Base-by-base conservation (phyloP, 1,140 invertebrate genomes). In the Drosophila funebris region DNA sequence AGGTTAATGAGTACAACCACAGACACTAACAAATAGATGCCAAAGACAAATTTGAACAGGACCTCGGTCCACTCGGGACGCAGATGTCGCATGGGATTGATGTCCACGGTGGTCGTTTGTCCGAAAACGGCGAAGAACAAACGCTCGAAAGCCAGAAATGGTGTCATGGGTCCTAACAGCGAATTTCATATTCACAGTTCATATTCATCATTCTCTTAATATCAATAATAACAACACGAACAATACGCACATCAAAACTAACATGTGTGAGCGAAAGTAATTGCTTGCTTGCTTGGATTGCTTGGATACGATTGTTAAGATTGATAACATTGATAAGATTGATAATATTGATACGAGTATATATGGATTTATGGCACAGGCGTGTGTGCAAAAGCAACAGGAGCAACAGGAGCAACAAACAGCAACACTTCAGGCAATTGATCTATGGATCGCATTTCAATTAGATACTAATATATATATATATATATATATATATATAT, bases 41-140 rank as follows among this genome's bases (percentile, higher is more conserved):
- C 98, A 93, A 99, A 99, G 66, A 98, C 95, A 90, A 95, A 92
- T 93, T 96, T 96, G 94, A 96, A 96, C 73, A 96, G 94, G 92
- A 94, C 95, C 92, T 95, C 94, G 72, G 95, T 96, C 96, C 96
- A 96, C 82, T 93, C 93, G 60, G 95, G 95, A 79, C 94, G 92
- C 83, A 93, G 88, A 79, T 92, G 92, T 75, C 93, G 93, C 91
- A 95, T 93, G 92, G 95, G 95, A 93, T 95, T 95, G 90, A 96
- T 94, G 92, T 96, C 95, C 90, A 95, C 95, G 78, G 97, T 96
- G 74, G 97, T 97, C 58, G 98, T 98, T 92, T 99, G 95, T 84
- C 98, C 98, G 93, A 99, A 99, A 90, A 99, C 95, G 79, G 98
- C 97, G 94, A 99, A 99, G 95, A 99, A 99, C 62, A 99, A 95